These are phyloP conservation scores for Nesidiocoris tenuis DNA, from an alignment of 2,888 invertebrate species.

Conservation along the genomic window DNA sequence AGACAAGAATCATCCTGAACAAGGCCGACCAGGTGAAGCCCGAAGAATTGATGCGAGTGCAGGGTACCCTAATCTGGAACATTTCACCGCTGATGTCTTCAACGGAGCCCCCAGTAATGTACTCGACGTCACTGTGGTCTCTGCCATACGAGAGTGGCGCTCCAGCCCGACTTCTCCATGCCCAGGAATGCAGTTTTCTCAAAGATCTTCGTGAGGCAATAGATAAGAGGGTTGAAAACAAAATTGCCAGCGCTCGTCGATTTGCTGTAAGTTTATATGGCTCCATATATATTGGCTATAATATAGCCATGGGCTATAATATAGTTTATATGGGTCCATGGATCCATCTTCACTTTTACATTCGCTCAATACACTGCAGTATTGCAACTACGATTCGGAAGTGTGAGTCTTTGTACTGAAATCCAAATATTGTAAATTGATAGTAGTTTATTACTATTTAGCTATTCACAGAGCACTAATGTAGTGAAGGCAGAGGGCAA, in stretches of 20 bases:
- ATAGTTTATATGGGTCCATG: no score
- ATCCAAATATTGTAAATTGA: no score
- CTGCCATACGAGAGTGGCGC: conserved; percentile 79
- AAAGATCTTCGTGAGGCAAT: conserved; percentile 81
- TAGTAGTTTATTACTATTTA: no score
- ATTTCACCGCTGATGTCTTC: conserved; percentile 95
- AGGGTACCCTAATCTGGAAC: conserved; percentile 93
- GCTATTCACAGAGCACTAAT: no score
- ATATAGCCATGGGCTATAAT: no score
- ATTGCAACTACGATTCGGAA: no score
- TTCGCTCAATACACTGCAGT: no score
- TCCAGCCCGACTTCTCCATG: conserved; percentile 75
- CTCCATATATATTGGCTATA: no score
- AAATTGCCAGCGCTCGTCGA: conserved; percentile 89
- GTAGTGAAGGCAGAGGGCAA: no score
- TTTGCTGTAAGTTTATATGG: conserved; percentile 74
- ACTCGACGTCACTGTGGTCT: conserved; percentile 85
- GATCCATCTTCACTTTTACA: no score
- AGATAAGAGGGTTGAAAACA: conserved; percentile 88
- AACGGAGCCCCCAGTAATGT: conserved; percentile 89
- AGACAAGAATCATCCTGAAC: conserved; percentile 90
- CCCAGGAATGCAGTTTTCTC: conserved; percentile 86
- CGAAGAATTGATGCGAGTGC: conserved; percentile 88
- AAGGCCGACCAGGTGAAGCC: conserved; percentile 92
- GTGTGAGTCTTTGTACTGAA: no score